Base-by-base conservation (phyloP, 2,888 invertebrate species). In the Drosophila austrosaltans region DNA sequence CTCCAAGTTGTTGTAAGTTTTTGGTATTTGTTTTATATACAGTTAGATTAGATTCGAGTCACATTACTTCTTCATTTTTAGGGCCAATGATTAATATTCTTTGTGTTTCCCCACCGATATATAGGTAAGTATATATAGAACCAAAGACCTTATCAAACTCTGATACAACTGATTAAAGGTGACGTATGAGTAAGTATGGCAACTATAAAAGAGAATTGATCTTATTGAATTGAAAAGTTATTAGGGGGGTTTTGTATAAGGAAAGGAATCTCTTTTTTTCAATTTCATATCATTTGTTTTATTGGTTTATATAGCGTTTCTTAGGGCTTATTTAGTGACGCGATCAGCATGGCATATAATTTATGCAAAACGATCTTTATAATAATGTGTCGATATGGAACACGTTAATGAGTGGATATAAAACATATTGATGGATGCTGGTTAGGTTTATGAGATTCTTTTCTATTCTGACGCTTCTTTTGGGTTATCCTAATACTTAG, bases 151-250 rank as follows among this genome's bases (percentile, higher is more conserved):
- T 72, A 75, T 72, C 75, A 62, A 54, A 42, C n/a, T 28, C 7
- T 20, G 22, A 42, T 30, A 44, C 28, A 20, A 20, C 28, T 12
- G 20, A 8, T 44, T 53, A 22, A 36, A 58, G 30, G 58, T 72
- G 72, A 75, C 69, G 75, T 75, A 72, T 72, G 75, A 75, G 75
- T 72, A 72, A 75, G 53, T 25, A 22, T 25, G 4, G 12, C 16
- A 6, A 42, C 0, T 16, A 16, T 6, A 44, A 44, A 44, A 8
- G 8, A 36, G 7, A 20, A 44, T 44, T 20, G 20, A 8, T 48
- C 22, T 10, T 12, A 1, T 25, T 25, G 4, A 25, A 4, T 25
- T 25, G 3, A 25, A 25, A 25, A 48, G 10, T 48, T 25, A 25
- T 10, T 10, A 16, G 36, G 36, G 36, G 36, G 2, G 2, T 32